Conservation (phyloP, 1,140 invertebrate genomes). For the Steinernema khuongi region DNA sequence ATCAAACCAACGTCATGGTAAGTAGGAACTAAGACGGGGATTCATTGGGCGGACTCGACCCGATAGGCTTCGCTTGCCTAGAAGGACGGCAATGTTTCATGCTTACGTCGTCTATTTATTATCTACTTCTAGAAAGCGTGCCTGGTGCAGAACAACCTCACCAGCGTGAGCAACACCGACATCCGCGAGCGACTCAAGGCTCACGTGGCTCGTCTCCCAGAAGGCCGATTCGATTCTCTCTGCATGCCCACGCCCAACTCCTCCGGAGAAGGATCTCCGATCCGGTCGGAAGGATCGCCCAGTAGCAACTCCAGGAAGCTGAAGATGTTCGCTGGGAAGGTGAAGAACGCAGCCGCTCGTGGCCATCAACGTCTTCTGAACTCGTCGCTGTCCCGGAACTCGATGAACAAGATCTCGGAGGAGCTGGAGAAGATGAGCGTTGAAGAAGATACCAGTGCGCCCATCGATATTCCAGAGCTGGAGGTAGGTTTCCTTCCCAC, state of each 20-base stretch:
- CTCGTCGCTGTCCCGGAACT: constrained; percentile 26
- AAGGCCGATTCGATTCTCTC: constrained; percentile 14
- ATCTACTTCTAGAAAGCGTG: constrained; percentile 36
- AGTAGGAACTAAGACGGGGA: too few species aligned
- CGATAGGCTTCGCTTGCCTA: too few species aligned
- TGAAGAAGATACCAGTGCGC: not conserved
- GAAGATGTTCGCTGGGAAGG: constrained; percentile 17
- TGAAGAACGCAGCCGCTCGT: constrained; percentile 39
- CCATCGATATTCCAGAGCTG: not conserved
- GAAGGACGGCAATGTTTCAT: too few species aligned
- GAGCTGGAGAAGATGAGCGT: not conserved
- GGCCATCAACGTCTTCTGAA: constrained; percentile 41
- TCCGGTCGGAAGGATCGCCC: not conserved
- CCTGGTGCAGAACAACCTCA: constrained; percentile 34
- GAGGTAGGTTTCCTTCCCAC: not conserved
- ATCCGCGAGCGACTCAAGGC: constrained; percentile 38
- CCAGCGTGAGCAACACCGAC: constrained; percentile 40
- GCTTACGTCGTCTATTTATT: constrained; percentile 12
- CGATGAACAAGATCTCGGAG: constrained; percentile 12
- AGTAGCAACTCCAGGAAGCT: not conserved
- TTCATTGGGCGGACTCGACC: too few species aligned
- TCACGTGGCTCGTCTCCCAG: constrained; percentile 35
- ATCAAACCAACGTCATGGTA: constrained; percentile 50
- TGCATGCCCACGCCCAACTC: not conserved
- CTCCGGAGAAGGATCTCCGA: not conserved